These are phyloP conservation scores for Alligator sinensis DNA, from an alignment of 2,113 vertebrate species.

Conservation along the genomic window DNA sequence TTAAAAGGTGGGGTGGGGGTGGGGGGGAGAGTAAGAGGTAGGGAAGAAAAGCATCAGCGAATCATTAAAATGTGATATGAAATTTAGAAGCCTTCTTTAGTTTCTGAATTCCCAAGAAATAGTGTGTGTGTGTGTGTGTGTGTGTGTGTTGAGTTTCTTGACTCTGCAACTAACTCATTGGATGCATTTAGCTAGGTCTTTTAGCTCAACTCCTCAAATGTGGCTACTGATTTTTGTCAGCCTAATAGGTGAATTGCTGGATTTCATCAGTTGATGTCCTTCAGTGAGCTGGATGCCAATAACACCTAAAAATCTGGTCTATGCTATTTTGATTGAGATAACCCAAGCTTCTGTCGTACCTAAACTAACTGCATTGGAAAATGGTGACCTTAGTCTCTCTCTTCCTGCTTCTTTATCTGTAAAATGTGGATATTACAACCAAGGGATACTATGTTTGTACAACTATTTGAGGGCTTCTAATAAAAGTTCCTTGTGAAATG, in stretches of 20 bases:
- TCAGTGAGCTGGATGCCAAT: too few relatives aligned
- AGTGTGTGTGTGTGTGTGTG: background rate
- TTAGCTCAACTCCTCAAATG: background rate
- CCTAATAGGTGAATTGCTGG: background rate
- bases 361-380: background rate
- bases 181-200: accelerated
- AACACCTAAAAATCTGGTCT: background rate
- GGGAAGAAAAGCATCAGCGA: slow-evolving; percentile 27
- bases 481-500: background rate
- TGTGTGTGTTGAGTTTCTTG: background rate
- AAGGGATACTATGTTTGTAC: background rate
- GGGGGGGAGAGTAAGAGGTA: background rate
- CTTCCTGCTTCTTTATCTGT: background rate
- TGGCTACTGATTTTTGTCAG: background rate
- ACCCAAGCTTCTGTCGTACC: background rate
- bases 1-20: too few relatives aligned
- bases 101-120: background rate
- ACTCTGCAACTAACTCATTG: background rate
- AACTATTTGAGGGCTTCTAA: background rate
- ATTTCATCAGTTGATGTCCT: background rate
- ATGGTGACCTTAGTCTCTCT: background rate
- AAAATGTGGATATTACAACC: background rate
- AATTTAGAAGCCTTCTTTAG: slow-evolving; percentile 10
- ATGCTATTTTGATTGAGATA: background rate
- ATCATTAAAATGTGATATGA: slow-evolving; percentile 4